Evolutionary conservation across 2,888 invertebrate species (phyloP), one percentile per base, ranked within the genome.

Genomic region (Ormyrus pomaceus): DNA sequence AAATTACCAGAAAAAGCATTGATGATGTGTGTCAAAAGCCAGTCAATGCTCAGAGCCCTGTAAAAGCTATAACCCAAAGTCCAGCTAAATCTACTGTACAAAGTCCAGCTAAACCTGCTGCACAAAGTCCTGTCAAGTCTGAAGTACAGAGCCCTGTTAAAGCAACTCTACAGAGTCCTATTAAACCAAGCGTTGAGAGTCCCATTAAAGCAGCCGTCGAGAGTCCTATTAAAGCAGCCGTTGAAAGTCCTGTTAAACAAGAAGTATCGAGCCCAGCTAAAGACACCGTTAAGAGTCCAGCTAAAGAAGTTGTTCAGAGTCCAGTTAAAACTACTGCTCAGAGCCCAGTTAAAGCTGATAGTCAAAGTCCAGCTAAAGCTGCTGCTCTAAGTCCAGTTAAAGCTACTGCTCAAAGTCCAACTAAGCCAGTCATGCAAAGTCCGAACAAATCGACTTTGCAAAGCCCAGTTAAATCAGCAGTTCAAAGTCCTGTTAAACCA

Each of bases 11-110:
- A 73, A 56, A 51, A 62, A 45, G 62, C 59, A 34, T 55, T 2
- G 79, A 79, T 6, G 77, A 75, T 11, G 9, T 82, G 77, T 46
- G 77, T n/a, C 66, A 53, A 61, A 74, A 72, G 19, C 46, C 62
- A 5, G 7, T 7, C 9, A 62, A 59, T 66, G 46, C 61, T 48
- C 77, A 77, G 48, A 79, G 79, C 71, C 78, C 80, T 59, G 34
- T 2, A 4, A 82, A 77, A 72, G 58, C 59, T 34, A 45, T 13
- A 9, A 19, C 46, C 50, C 64, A 79, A 55, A 78, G 59, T 68
- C 65, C 77, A 61, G 19, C 50, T 7, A 73, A 71, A 61, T 61
- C 66, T 46, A 58, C 46, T 11, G 7, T 11, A 4, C 70, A 70
- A 46, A 80, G 75, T 56, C 62, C 58, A 19, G 13, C 50, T 5